Base-by-base conservation (phyloP, 2,797 vertebrate species). In the Sciurus carolinensis region DNA sequence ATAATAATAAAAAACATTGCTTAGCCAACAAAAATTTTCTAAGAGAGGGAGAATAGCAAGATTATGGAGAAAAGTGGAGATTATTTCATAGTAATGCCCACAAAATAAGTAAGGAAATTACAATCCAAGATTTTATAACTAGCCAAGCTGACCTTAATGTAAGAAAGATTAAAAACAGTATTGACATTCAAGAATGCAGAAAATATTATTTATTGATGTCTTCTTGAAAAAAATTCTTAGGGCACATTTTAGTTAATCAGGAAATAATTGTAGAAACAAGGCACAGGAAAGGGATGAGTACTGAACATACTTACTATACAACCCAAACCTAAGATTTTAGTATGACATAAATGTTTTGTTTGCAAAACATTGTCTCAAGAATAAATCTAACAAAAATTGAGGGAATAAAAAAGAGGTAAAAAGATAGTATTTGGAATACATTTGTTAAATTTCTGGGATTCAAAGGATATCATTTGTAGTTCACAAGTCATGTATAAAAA, bases 251-350 rank as follows among this genome's bases (percentile, higher is more conserved):
- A 88, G 11, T 59, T 88, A 80, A 71, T 47, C 30, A 85, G 89
- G 15, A 86, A 73, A 77, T 72, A 90, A 77, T 64, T 77, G 5
- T 22, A 90, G 80, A 86, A 76, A 39, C 52, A 76, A 90, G 62
- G 7, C 59, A 76, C 81, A 85, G 62, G 5, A 22, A 22, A 66
- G 7, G 8, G 8, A 24, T 82, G 13, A 59, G 30, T 4, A 85
- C n/a, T 94, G 64, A 85, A 75, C 33, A 62, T n/a, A 54, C 83
- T 80, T 75, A 76, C 12, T 64, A 9, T 33, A 69, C 6, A 91
- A 54, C 33, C 17, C 13, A 85, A 11, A 44, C 0, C 39, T 50
- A 76, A 39, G 42, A 24, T 47, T 62, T 86, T 44, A 92, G 14
- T 42, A 42, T 42, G 50, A 75, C 4, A 8, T 73, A 59, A 44